These are phyloP conservation scores for Bos javanicus DNA, from an alignment of 2,113 vertebrate species.

Conservation along the genomic window DNA sequence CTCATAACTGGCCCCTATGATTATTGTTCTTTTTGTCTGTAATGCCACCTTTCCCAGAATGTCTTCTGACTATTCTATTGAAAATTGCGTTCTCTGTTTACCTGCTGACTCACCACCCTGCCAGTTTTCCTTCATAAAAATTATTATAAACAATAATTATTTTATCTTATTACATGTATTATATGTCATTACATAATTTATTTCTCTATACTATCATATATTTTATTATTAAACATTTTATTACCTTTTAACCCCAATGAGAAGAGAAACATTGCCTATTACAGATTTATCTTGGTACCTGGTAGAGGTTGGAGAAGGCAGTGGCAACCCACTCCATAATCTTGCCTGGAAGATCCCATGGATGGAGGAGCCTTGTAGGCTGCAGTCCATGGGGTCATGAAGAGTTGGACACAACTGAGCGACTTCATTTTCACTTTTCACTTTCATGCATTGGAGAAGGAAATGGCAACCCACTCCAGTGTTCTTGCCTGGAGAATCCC, in stretches of 20 bases:
- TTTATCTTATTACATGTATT: neutral
- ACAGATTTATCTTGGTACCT: neutral
- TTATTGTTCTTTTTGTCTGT: neutral
- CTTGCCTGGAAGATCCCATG: too few relatives aligned
- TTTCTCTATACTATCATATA: neutral
- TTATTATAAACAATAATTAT: neutral
- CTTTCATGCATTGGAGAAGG: too few relatives aligned
- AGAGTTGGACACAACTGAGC: too few relatives aligned
- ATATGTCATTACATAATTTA: neutral
- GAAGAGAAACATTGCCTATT: neutral
- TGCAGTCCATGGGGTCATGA: too few relatives aligned
- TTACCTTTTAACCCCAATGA: neutral
- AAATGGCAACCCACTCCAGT: too few relatives aligned
- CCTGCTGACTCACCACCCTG: neutral
- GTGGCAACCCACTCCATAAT: too few relatives aligned
- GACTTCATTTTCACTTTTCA: too few relatives aligned
- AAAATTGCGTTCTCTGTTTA: neutral
- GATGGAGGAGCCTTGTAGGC: too few relatives aligned
- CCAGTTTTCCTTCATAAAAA: neutral
- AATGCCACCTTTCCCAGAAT: neutral
- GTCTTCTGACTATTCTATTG: neutral
- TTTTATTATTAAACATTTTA: neutral
- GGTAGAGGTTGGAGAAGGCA: neutral
- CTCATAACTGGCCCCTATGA: neutral
- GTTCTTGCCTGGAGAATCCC: too few relatives aligned